A percentile compares a stretch with the other conserved stretches of the same genome.
Evolutionary conservation across 2,888 invertebrate genomes (phyloP).

Genomic region (Orgyia antiqua): DNA sequence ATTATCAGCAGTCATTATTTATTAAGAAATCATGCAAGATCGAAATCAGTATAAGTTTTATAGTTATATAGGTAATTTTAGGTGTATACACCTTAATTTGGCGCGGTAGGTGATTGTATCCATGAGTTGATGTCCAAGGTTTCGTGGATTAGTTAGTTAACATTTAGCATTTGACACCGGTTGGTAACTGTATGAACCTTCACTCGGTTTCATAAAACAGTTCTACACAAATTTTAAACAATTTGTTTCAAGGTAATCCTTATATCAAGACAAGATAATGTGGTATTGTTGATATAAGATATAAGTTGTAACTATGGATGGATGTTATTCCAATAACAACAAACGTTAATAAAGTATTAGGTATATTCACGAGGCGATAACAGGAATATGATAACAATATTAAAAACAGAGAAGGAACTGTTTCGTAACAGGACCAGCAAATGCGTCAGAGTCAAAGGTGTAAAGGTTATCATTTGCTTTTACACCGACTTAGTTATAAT

Average conservation of each 20-base stretch:
- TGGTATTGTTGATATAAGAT: too few species aligned
- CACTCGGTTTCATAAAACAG: constrained; percentile 13
- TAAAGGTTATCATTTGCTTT: constrained; percentile 1
- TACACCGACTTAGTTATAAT: too few species aligned
- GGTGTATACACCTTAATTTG: constrained; percentile 16
- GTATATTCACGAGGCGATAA: constrained; percentile 25
- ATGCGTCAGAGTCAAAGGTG: neutral
- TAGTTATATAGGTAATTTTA: constrained; percentile 17
- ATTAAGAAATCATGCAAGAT: constrained; percentile 23
- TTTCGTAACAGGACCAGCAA: constrained; percentile 4
- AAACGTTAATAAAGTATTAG: constrained; percentile 32
- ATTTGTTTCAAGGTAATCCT: constrained; percentile 20
- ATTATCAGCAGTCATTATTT: constrained; percentile 16
- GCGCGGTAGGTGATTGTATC: constrained; percentile 23
- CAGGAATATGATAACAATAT: constrained; percentile 39
- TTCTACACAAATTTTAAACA: constrained; percentile 13
- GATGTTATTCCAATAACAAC: constrained; percentile 27
- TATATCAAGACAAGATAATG: too few species aligned
- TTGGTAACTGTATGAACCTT: constrained; percentile 16
- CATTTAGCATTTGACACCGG: constrained; percentile 13
- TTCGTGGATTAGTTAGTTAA: constrained; percentile 22
- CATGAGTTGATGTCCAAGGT: constrained; percentile 35
- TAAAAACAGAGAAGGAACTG: constrained; percentile 25
- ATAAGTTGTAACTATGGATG: too few species aligned
- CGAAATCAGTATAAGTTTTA: constrained; percentile 14